These are phyloP conservation scores for Diadumene lineata DNA, from an alignment of 92 coral and sea anemone genomes.

Conservation along the genomic window DNA sequence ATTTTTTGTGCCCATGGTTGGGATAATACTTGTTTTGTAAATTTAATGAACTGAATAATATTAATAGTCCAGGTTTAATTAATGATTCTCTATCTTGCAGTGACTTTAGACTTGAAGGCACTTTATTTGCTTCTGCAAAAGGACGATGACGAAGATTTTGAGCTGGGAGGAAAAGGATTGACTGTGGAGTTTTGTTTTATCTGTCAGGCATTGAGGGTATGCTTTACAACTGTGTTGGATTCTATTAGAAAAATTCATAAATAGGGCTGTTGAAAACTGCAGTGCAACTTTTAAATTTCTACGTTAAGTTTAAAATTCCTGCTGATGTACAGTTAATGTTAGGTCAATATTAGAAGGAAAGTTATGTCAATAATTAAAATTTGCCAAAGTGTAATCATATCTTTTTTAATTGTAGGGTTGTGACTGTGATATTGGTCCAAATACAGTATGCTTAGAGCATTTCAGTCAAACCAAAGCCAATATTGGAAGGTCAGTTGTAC, in stretches of 20 bases:
- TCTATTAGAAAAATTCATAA: too few species aligned
- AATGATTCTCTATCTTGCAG: constrained; percentile 18
- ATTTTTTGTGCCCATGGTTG: too few species aligned
- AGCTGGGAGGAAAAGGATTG: constrained; percentile 41
- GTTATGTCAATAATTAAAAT: too few species aligned
- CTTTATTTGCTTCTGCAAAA: constrained; percentile 35
- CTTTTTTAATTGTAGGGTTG: neutral
- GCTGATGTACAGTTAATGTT: too few species aligned
- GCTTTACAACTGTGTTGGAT: neutral
- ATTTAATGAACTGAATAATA: too few species aligned
- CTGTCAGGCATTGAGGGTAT: constrained; percentile 44
- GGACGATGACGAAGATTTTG: constrained; percentile 32
- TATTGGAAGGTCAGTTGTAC: constrained; percentile 25
- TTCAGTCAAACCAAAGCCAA: constrained; percentile 27
- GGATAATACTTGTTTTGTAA: too few species aligned
- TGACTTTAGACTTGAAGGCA: constrained; percentile 44
- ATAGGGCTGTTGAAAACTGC: neutral
- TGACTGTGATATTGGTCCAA: constrained; percentile 29
- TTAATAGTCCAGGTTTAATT: too few species aligned
- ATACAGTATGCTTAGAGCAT: constrained; percentile 22
- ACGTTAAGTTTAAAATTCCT: too few species aligned
- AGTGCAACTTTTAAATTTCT: neutral
- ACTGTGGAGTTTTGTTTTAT: constrained; percentile 47
- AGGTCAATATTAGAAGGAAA: neutral
- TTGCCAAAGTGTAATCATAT: neutral